phyloP scores from a whole-genome alignment of 2,113 vertebrate genomes.

The Leucoraja erinaceus region DNA sequence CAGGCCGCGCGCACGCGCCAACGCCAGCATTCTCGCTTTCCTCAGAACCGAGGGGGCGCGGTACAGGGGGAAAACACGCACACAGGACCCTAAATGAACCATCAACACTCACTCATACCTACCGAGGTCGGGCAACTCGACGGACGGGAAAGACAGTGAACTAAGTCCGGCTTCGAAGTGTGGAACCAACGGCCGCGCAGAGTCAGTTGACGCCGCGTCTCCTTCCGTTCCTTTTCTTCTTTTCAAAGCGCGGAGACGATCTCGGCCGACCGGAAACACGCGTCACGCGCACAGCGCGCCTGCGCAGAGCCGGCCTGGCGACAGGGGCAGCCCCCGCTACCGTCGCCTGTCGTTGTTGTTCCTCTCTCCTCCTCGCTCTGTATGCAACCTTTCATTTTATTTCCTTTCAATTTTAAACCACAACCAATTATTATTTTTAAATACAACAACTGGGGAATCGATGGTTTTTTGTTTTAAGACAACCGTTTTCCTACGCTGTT shows the following conservation, averaged over 20 bases:
- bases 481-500: no score
- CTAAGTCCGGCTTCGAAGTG: background rate
- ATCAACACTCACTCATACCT: background rate
- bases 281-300: background rate
- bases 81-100: background rate
- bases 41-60: background rate
- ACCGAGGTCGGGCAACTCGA: background rate
- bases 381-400: no score
- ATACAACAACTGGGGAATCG: no score
- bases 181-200: background rate
- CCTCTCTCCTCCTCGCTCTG: no score
- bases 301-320: background rate
- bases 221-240: slow-evolving; percentile 27
- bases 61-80: background rate
- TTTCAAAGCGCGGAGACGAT: background rate
- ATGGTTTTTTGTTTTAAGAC: no score
- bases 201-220: slow-evolving; percentile 12
- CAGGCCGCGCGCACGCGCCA: slow-evolving; percentile 10
- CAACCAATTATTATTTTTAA: no score
- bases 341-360: no score
- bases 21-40: background rate
- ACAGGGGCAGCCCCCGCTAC: no score
- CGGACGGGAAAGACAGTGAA: background rate
- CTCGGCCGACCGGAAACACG: background rate
- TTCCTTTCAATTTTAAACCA: no score